phyloP scores from a whole-genome alignment of 2,113 vertebrate species.

The Cryptomyrus ogoouensis region DNA sequence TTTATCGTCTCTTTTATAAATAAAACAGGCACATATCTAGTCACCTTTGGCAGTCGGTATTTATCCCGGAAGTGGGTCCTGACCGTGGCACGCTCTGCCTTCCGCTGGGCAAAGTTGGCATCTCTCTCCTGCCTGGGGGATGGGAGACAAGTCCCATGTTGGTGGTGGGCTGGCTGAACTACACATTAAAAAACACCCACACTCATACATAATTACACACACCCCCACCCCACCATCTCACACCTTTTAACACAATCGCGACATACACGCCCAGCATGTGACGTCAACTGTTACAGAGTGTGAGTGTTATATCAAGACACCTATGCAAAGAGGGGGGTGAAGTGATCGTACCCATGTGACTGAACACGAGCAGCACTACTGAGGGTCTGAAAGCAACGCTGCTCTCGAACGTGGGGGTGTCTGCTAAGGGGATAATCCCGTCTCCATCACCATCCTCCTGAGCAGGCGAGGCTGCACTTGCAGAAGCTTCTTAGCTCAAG shows the following conservation, averaged over 20 bases:
- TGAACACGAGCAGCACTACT: neutral
- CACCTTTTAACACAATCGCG: neutral
- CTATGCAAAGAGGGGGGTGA: neutral
- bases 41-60: slow-evolving; percentile 91
- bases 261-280: neutral
- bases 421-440: neutral
- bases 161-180: neutral
- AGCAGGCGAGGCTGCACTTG: neutral
- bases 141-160: neutral
- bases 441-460: slow-evolving; percentile 2
- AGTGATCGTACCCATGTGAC: neutral
- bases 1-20: neutral
- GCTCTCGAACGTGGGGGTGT: neutral
- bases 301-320: neutral
- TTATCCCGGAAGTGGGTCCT: slow-evolving; percentile 91
- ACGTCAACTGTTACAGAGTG: neutral
- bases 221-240: neutral
- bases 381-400: neutral
- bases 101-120: slow-evolving; percentile 82
- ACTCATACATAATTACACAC: neutral
- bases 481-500: slow-evolving; percentile 15
- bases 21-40: neutral
- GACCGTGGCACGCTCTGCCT: slow-evolving; percentile 88
- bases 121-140: slow-evolving; percentile 82
- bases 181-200: neutral